These are phyloP conservation scores for Rhyacophila brunnea DNA, from an alignment of 1,140 invertebrate species.

Conservation along the genomic window DNA sequence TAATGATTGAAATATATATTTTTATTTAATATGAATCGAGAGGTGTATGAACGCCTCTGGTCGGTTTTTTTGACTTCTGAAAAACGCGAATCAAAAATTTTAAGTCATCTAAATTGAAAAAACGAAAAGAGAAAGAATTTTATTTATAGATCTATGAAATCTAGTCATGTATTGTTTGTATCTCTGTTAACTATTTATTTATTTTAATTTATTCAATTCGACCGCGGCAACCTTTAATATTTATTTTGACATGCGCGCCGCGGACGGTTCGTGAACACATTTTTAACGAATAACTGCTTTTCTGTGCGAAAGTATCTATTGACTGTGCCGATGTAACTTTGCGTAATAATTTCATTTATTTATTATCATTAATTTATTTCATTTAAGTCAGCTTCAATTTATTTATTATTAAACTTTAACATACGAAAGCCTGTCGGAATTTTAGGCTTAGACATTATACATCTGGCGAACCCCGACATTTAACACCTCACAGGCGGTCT, in stretches of 20 bases:
- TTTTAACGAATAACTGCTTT: slow-evolving; percentile 15
- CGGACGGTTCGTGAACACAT: not conserved
- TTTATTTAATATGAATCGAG: not conserved
- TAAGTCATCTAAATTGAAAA: not conserved
- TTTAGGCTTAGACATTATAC: slow-evolving; percentile 9
- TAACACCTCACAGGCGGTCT: no score
- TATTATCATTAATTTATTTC: slow-evolving; percentile 6
- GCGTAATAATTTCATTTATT: slow-evolving; percentile 1
- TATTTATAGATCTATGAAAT: slow-evolving; percentile 10
- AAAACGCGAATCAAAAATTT: not conserved
- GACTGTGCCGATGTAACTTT: not conserved
- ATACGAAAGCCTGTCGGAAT: not conserved
- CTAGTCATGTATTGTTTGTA: slow-evolving; percentile 24
- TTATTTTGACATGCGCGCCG: slow-evolving; percentile 12
- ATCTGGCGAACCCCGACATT: no score
- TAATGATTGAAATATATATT: not conserved
- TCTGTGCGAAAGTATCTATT: slow-evolving; percentile 11
- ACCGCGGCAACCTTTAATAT: slow-evolving; percentile 8
- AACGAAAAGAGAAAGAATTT: no score
- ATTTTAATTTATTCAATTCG: slow-evolving; percentile 5
- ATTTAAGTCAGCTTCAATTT: slow-evolving; percentile 5
- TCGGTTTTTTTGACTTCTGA: no score
- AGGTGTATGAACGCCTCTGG: no score
- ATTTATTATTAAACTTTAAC: slow-evolving; percentile 13
- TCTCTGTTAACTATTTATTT: slow-evolving; percentile 8